These are phyloP conservation scores for Echinarachnius parma DNA, from an alignment of 53 echinoderm and acorn worm genomes.

Conservation along the genomic window DNA sequence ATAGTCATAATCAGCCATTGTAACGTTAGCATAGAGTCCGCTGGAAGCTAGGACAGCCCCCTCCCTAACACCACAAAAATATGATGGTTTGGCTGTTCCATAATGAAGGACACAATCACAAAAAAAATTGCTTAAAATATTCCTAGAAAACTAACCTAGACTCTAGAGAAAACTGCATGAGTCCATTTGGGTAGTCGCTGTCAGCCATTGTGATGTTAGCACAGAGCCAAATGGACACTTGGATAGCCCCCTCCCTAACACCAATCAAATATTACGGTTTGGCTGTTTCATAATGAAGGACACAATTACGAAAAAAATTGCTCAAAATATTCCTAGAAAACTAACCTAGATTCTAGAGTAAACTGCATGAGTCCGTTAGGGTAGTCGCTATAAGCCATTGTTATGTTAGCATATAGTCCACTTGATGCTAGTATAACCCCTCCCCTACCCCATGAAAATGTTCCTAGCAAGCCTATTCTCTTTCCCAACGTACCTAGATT, in stretches of 20 bases:
- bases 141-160: conserved; percentile 74
- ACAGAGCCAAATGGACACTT: conserved; percentile 41
- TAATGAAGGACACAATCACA: no score
- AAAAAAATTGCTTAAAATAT: no score
- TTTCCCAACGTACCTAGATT: conserved; percentile 61
- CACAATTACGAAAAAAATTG: no score
- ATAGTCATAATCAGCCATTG: conserved; percentile 86
- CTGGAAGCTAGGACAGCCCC: no score
- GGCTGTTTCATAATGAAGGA: no score
- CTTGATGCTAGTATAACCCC: no score
- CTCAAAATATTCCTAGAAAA: no score
- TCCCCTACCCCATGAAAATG: no score
- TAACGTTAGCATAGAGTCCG: conserved; percentile 87
- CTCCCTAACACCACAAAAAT: no score
- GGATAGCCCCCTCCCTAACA: conserved; percentile 73
- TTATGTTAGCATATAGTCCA: conserved; percentile 87
- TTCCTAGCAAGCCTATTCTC: no score
- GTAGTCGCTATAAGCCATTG: conserved; percentile 87
- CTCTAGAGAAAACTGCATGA: conserved; percentile 66
- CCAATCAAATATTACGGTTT: no score
- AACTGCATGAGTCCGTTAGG: conserved; percentile 87
- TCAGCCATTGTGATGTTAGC: conserved; percentile 85
- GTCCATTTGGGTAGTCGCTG: conserved; percentile 93
- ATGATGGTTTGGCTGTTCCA: no score
- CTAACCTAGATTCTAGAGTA: conserved; percentile 76